A percentile compares a stretch with the other conserved stretches of the same genome.
phyloP scores from a whole-genome alignment of 2,797 vertebrate genomes.

The Selene dorsalis region DNA sequence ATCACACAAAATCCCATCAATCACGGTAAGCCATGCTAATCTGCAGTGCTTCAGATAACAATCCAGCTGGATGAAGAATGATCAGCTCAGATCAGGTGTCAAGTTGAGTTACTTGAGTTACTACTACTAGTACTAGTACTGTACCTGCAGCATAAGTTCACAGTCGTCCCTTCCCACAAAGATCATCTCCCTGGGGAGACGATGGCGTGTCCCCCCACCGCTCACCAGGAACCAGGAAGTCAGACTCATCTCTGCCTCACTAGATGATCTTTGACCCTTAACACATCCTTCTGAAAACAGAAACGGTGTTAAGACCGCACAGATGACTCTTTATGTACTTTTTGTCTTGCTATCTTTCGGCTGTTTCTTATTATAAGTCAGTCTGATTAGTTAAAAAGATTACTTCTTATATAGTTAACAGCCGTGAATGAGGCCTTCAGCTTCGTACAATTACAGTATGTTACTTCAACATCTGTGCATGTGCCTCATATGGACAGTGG shows the following conservation, averaged over 20 bases:
- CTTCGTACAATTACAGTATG: conserved; percentile 15
- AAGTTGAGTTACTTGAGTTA: background rate
- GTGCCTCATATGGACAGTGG: conserved; percentile 34
- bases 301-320: background rate
- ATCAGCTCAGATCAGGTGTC: background rate
- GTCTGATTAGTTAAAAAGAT: conserved; percentile 17
- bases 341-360: background rate
- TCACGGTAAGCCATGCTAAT: conserved; percentile 57
- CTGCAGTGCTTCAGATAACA: conserved; percentile 32
- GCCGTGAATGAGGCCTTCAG: background rate
- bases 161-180: conserved; percentile 98
- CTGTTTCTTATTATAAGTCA: background rate
- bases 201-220: conserved; percentile 93
- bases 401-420: background rate
- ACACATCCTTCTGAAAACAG: conserved; percentile 81
- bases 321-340: background rate
- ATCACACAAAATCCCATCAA: conserved; percentile 66
- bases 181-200: conserved; percentile 98
- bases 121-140: too few relatives aligned
- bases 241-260: conserved; percentile 90
- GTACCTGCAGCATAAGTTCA: conserved; percentile 98
- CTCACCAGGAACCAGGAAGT: conserved; percentile 99
- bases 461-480: conserved; percentile 23
- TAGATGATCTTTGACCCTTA: conserved; percentile 77
- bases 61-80: conserved; percentile 22